Conservation (phyloP, 2,113 vertebrate genomes). For the Aegypius monachus region DNA sequence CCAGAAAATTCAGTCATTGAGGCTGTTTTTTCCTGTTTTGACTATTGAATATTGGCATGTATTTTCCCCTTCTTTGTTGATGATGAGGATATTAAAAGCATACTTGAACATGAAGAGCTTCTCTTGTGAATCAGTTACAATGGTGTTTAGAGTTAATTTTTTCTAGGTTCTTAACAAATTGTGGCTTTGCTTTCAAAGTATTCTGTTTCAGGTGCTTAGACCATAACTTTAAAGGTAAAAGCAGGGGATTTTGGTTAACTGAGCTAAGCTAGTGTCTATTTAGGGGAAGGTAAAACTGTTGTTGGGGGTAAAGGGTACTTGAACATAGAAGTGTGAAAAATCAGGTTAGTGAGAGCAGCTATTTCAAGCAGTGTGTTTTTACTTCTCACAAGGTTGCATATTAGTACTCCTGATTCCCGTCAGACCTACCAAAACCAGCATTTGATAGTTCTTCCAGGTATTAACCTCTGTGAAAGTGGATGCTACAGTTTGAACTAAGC, state of each 20-base stretch:
- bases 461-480: background rate
- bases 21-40: background rate
- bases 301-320: background rate
- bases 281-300: background rate
- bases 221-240: background rate
- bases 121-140: background rate
- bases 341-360: background rate
- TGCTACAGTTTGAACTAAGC: background rate
- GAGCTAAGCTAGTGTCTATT: background rate
- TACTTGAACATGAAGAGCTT: background rate
- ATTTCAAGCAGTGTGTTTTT: background rate
- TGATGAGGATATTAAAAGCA: background rate
- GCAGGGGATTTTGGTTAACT: background rate
- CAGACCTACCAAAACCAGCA: background rate
- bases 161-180: background rate
- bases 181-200: background rate
- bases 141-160: background rate
- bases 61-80: background rate
- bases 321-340: background rate
- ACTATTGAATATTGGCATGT: background rate
- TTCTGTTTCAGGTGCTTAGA: background rate
- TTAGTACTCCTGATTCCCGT: background rate
- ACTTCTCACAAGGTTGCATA: background rate
- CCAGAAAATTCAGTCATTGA: background rate
- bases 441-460: background rate